Conservation (phyloP, 2,113 vertebrate genomes). For the Scophthalmus maximus region DNA sequence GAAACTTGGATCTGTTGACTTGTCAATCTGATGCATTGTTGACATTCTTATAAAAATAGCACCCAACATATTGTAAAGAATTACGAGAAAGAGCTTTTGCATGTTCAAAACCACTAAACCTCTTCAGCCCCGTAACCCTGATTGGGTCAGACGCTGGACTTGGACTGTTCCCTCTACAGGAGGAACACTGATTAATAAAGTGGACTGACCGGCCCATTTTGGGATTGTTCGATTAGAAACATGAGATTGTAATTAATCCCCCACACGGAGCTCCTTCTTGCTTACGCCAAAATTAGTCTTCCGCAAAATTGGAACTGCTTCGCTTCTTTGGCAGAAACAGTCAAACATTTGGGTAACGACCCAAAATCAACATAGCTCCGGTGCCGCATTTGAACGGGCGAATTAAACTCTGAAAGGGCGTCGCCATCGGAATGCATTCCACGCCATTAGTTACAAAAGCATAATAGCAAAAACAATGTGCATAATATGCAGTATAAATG, state of each 20-base stretch:
- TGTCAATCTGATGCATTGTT: too few species aligned
- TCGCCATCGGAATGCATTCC: slow-evolving; percentile 14
- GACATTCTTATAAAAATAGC: too few species aligned
- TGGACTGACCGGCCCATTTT: too few species aligned
- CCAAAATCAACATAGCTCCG: neutral
- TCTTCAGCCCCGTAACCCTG: neutral
- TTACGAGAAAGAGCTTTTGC: too few species aligned
- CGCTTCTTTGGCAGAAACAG: too few species aligned
- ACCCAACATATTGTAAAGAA: too few species aligned
- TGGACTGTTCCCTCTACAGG: too few species aligned
- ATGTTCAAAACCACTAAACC: slow-evolving; percentile 2
- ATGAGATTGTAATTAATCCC: neutral
- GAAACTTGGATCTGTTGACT: too few species aligned
- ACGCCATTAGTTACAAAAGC: neutral
- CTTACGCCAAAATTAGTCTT: neutral
- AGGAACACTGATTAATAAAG: too few species aligned
- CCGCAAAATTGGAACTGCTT: neutral
- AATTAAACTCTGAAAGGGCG: neutral
- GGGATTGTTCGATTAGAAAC: neutral
- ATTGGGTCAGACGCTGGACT: slow-evolving; percentile 23
- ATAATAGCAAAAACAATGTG: slow-evolving; percentile 1
- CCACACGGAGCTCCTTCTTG: neutral
- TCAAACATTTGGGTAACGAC: neutral
- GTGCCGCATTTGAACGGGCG: neutral
- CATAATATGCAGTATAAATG: slow-evolving; percentile 18